phyloP scores from a whole-genome alignment of 2,888 invertebrate genomes.

The Dysmachus trigonus region DNA sequence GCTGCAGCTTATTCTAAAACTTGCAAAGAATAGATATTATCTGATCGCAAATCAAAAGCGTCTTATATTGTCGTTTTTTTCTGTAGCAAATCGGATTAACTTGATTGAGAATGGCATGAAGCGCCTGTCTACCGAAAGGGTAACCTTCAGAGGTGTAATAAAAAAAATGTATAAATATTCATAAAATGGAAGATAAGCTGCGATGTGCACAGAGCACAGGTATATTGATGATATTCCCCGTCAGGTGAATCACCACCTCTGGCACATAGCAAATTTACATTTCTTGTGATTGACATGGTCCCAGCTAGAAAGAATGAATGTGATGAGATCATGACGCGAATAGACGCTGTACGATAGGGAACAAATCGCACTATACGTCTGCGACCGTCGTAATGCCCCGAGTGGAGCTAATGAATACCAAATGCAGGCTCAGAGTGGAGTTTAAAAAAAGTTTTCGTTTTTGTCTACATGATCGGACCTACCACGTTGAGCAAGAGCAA shows the following conservation, averaged over 20 bases:
- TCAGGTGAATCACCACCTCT: neutral
- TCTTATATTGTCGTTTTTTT: neutral
- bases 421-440: neutral
- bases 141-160: neutral
- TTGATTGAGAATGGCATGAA: neutral
- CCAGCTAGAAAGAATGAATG: neutral
- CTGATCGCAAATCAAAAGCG: neutral
- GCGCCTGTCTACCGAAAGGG: neutral
- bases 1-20: neutral
- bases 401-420: conserved; percentile 22
- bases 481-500: conserved; percentile 8
- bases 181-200: neutral
- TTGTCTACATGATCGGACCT: neutral
- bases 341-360: neutral
- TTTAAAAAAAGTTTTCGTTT: neutral
- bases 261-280: neutral
- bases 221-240: neutral
- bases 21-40: neutral
- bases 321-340: conserved; percentile 20
- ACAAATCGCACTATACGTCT: neutral
- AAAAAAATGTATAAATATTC: neutral
- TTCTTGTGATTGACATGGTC: neutral
- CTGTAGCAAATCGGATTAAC: neutral
- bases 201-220: neutral
- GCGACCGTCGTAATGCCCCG: neutral